Conservation (phyloP, 30 jellyfish, hydroid and myxozoan genomes). For the Mastigias papua region DNA sequence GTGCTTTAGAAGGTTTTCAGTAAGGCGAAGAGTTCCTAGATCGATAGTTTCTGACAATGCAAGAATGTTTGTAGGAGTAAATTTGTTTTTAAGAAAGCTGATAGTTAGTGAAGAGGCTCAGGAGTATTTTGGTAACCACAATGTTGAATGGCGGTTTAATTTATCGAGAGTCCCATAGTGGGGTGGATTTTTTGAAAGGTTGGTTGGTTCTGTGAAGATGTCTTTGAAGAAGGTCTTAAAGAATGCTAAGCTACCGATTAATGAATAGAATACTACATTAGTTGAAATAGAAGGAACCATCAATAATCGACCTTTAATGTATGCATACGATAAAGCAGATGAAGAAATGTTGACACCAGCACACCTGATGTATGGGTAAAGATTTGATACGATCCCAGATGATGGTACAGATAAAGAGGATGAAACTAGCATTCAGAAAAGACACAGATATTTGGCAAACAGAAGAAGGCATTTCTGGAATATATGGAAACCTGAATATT, state of each 20-base stretch:
- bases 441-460: slow-evolving; percentile 18
- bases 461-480: slow-evolving; percentile 12
- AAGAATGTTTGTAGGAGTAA: too few relatives aligned
- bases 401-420: slow-evolving; percentile 3
- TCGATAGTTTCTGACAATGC: too few relatives aligned
- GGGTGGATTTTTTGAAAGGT: slow-evolving; percentile 63
- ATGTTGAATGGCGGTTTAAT: slow-evolving; percentile 57
- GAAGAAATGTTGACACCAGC: slow-evolving; percentile 52
- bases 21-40: too few relatives aligned
- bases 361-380: slow-evolving; percentile 48
- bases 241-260: slow-evolving; percentile 16
- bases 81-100: too few relatives aligned
- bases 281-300: slow-evolving; percentile 52
- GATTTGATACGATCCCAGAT: slow-evolving; percentile 25
- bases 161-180: slow-evolving; percentile 66
- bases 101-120: too few relatives aligned
- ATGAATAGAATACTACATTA: slow-evolving; percentile 34
- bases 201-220: slow-evolving; percentile 50
- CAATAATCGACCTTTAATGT: slow-evolving; percentile 38
- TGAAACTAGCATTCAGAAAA: slow-evolving; percentile 1
- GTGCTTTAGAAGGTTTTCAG: too few relatives aligned
- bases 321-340: slow-evolving; percentile 20
- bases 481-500: slow-evolving; percentile 38
- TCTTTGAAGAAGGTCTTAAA: slow-evolving; percentile 20
- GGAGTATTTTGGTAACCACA: not conserved